Conservation (phyloP, 2,888 invertebrate genomes). For the Cloeon dipterum region DNA sequence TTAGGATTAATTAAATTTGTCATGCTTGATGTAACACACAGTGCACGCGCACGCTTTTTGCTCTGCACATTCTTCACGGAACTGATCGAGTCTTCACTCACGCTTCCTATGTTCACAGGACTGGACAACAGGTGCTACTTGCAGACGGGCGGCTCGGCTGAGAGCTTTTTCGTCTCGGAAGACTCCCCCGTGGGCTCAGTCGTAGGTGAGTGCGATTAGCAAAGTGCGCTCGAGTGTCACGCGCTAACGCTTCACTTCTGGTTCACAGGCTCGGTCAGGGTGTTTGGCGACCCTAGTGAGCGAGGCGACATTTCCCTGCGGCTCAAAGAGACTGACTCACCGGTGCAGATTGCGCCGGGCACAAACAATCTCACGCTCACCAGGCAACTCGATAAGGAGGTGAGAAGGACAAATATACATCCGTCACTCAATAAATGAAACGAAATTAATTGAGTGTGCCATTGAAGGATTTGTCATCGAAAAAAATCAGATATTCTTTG, state of each 20-base stretch:
- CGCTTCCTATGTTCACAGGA: too few relatives aligned
- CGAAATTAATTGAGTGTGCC: too few relatives aligned
- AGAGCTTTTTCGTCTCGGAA: slow-evolving; percentile 76
- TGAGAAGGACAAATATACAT: slow-evolving; percentile 4
- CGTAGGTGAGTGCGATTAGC: slow-evolving; percentile 35
- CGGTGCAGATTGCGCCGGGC: slow-evolving; percentile 49
- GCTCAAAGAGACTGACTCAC: slow-evolving; percentile 57
- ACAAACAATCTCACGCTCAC: slow-evolving; percentile 61
- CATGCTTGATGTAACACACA: too few relatives aligned
- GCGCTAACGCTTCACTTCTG: background rate
- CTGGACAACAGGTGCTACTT: slow-evolving; percentile 74
- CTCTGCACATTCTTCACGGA: too few relatives aligned
- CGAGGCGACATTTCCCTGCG: slow-evolving; percentile 56
- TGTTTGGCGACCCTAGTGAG: slow-evolving; percentile 56
- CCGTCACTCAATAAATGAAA: background rate
- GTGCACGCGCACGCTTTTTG: too few relatives aligned
- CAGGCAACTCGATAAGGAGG: slow-evolving; percentile 56
- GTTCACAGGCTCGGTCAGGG: slow-evolving; percentile 36
- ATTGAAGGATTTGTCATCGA: too few relatives aligned
- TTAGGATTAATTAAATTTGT: too few relatives aligned
- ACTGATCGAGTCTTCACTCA: too few relatives aligned
- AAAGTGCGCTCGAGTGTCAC: slow-evolving; percentile 5
- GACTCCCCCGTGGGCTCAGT: slow-evolving; percentile 56
- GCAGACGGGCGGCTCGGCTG: slow-evolving; percentile 74
- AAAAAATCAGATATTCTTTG: too few relatives aligned